Percentiles rank a stretch among this genome's conserved stretches.
These are phyloP conservation scores for Apostichopus californicus DNA, from an alignment of 35 echinoderm and acorn worm species.

Conservation along the genomic window DNA sequence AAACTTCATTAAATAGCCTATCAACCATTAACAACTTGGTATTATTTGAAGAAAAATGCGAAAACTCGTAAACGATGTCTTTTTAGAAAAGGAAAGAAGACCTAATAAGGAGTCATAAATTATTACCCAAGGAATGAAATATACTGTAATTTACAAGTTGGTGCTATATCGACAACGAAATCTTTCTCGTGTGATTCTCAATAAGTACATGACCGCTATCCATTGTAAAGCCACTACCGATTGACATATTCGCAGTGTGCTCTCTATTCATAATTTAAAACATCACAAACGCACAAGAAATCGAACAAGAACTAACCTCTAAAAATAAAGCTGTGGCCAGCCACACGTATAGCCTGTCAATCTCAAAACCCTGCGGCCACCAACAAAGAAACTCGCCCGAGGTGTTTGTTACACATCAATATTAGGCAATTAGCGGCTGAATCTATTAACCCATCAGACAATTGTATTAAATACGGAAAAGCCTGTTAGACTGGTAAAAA, in stretches of 20 bases:
- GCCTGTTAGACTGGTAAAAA: not conserved
- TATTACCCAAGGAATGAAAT: too few species aligned
- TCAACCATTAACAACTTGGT: too few species aligned
- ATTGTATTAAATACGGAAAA: constrained; percentile 33
- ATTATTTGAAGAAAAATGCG: too few species aligned
- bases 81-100: too few species aligned
- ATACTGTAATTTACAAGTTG: too few species aligned
- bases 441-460: constrained; percentile 26
- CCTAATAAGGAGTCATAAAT: too few species aligned
- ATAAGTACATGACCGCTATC: too few species aligned
- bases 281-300: not conserved
- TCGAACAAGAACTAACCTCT: not conserved
- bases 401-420: not conserved
- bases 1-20: too few species aligned
- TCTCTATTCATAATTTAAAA: constrained; percentile 25
- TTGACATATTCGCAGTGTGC: constrained; percentile 8
- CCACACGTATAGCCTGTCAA: not conserved
- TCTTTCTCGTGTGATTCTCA: too few species aligned
- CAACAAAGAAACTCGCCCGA: not conserved
- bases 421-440: constrained; percentile 10
- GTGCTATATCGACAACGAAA: too few species aligned
- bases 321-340: not conserved
- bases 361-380: constrained; percentile 22
- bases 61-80: not conserved
- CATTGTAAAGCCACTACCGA: too few species aligned